Percentiles rank a stretch among this genome's conserved stretches.
These are phyloP conservation scores for Drosophila busckii DNA, from an alignment of 1,140 invertebrate species.

Conservation along the genomic window DNA sequence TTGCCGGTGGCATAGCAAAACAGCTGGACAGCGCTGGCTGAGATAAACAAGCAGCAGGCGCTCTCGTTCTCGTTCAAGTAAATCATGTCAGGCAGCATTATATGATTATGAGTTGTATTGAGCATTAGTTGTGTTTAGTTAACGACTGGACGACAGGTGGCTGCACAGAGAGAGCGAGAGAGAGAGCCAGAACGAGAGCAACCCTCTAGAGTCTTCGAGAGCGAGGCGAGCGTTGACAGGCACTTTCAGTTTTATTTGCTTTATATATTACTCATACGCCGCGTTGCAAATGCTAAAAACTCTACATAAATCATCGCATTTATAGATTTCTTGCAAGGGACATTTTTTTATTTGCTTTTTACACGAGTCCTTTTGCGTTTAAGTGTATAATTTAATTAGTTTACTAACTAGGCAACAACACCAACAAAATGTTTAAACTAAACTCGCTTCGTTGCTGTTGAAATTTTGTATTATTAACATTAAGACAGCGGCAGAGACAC, in stretches of 20 bases:
- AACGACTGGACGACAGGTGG: slow-evolving; percentile 51
- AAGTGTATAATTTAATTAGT: slow-evolving; percentile 64
- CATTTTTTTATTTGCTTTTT: slow-evolving; percentile 32
- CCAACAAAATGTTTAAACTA: slow-evolving; percentile 38
- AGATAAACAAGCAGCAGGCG: slow-evolving; percentile 23
- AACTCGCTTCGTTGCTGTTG: slow-evolving; percentile 10
- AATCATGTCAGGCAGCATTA: slow-evolving; percentile 42
- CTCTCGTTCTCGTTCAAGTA: slow-evolving; percentile 14
- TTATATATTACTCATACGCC: slow-evolving; percentile 69
- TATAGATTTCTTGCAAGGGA: neutral
- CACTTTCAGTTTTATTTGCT: slow-evolving; percentile 73
- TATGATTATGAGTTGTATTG: slow-evolving; percentile 56
- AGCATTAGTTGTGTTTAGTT: slow-evolving; percentile 56
- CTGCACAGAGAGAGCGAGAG: slow-evolving; percentile 21
- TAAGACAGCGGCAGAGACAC: slow-evolving; percentile 17
- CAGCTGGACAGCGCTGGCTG: slow-evolving; percentile 27
- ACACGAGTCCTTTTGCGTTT: slow-evolving; percentile 60
- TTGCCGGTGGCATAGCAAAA: slow-evolving; percentile 42
- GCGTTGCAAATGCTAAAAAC: slow-evolving; percentile 40
- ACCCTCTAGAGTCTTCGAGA: neutral
- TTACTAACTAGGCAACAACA: slow-evolving; percentile 62
- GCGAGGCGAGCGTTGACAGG: slow-evolving; percentile 22
- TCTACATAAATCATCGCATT: neutral
- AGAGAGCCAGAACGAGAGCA: neutral
- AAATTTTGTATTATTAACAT: slow-evolving; percentile 20